Evolutionary conservation across 1,140 invertebrate genomes (phyloP), one percentile per base, ranked within the genome.

Genomic region (Leucophenga varia): DNA sequence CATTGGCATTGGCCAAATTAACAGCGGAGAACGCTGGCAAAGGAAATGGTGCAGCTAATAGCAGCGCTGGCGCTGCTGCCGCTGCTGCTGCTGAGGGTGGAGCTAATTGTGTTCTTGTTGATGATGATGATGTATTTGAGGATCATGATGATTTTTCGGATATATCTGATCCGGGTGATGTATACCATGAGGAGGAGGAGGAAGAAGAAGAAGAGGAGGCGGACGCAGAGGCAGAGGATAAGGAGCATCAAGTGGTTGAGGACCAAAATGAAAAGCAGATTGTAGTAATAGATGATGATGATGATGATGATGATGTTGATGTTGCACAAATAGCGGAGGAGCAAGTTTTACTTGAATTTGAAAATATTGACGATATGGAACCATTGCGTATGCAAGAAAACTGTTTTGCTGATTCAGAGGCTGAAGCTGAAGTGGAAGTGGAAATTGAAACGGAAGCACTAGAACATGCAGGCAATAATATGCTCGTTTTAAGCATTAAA

Each of bases 1-100:
- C 81, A 0, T 79, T 79, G 7, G 82, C 81, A 14, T 80, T 83
- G 31, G 82, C 82, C 0, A 75, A 82, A 43, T 61, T 83, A 3
- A 78, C 79, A 18, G 80, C 80, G 32, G 77, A 77, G 39, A 77
- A 75, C 3, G 39, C 36, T 18, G 36, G 31, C 31, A 34, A 34
- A 6, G 4, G n/a, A 4, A 9, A 34, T 34, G 31, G 13, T n/a
- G 31, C 13, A n/a, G n/a, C n/a, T n/a, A n/a, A n/a, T 9, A 34
- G 31, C 31, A 34, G 31, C 4, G 6, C 22, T 25, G 22, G 5
- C 37, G 18, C 2, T 4, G 14, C 28, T 6, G 18, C 39, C 12
- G 43, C 42, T 17, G 0, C 25, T 3, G 52, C 38, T 8, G 50
- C 13, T 37, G 54, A 54, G 42, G 39, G 57, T 34, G 57, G n/a